phyloP scores from a whole-genome alignment of 1,140 invertebrate genomes.

The Papilio machaon region DNA sequence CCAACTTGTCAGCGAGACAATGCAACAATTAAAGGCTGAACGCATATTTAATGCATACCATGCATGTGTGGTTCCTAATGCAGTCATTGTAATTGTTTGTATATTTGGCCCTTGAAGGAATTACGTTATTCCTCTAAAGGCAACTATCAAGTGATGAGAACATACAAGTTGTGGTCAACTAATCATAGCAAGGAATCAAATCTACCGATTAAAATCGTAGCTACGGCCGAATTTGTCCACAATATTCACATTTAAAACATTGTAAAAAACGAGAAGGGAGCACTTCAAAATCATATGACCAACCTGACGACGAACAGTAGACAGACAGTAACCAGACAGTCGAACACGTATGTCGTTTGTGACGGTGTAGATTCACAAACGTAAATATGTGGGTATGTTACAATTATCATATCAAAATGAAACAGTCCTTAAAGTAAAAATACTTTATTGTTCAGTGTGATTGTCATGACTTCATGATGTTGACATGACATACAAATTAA shows the following conservation, averaged over 20 bases:
- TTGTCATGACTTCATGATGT: background rate
- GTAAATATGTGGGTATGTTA: background rate
- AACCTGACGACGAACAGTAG: too few relatives aligned
- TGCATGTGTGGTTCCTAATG: background rate
- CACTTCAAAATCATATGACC: background rate
- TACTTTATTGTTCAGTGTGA: background rate
- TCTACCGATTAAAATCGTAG: too few relatives aligned
- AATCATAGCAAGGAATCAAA: background rate
- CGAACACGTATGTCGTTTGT: too few relatives aligned
- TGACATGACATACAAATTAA: background rate
- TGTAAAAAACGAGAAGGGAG: too few relatives aligned
- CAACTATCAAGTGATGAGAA: background rate
- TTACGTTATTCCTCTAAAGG: too few relatives aligned
- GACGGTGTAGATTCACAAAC: too few relatives aligned
- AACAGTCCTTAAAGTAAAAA: background rate
- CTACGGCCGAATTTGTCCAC: too few relatives aligned
- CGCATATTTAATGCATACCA: background rate
- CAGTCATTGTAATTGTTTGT: background rate
- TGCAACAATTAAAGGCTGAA: conserved; percentile 1
- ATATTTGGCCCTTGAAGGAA: background rate
- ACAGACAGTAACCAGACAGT: too few relatives aligned
- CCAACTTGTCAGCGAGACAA: background rate
- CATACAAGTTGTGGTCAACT: background rate
- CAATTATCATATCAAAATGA: background rate
- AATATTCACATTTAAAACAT: too few relatives aligned